A percentile compares a stretch with the other conserved stretches of the same genome.
These are phyloP conservation scores for Oxyura jamaicensis DNA, from an alignment of 2,113 vertebrate genomes.

Conservation along the genomic window DNA sequence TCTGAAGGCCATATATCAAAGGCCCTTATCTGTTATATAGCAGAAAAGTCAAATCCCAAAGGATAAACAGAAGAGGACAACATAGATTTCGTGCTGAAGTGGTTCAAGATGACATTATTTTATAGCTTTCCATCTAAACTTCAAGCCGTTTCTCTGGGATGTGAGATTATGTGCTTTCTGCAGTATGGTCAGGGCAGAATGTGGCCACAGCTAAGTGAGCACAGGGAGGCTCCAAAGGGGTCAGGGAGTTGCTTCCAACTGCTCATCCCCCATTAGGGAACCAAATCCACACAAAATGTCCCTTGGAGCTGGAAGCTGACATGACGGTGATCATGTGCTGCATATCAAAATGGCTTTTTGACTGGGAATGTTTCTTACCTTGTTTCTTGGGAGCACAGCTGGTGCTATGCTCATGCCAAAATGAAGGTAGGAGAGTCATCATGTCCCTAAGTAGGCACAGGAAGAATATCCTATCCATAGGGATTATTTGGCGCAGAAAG, in stretches of 20 bases:
- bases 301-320: neutral
- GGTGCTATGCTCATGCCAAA: neutral
- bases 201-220: fast-evolving
- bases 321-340: neutral
- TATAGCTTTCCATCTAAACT: neutral
- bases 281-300: neutral
- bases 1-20: conserved; percentile 48
- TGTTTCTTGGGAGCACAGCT: neutral
- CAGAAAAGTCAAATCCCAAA: conserved; percentile 12
- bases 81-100: neutral
- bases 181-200: neutral
- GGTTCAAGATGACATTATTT: neutral
- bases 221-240: neutral
- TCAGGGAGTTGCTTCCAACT: neutral
- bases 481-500: neutral
- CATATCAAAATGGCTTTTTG: neutral
- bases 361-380: neutral
- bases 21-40: conserved; percentile 5
- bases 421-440: neutral
- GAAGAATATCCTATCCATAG: neutral
- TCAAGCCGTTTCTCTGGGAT: neutral
- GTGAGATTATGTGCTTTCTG: neutral
- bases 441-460: neutral
- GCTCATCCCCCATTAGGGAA: neutral
- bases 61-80: neutral